Percentiles rank a stretch among this genome's conserved stretches.
Conservation (phyloP, 2,113 vertebrate species). For the Eurystomus gularis region DNA sequence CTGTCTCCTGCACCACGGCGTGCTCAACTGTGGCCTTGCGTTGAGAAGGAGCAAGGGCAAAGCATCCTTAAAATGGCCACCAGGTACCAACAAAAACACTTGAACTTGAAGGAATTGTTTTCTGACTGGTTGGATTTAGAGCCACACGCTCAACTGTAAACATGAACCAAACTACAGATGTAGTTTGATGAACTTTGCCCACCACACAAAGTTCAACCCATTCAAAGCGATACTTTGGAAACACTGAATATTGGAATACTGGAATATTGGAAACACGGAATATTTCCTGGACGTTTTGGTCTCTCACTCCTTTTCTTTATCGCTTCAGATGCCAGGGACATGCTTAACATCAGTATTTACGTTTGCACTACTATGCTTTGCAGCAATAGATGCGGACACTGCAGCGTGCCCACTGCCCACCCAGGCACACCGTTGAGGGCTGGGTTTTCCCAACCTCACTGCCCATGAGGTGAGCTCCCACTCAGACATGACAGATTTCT, state of each 20-base stretch:
- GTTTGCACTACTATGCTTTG: not conserved
- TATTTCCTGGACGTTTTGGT: not conserved
- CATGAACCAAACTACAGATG: not conserved
- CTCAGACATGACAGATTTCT: not conserved
- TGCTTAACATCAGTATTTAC: accelerated
- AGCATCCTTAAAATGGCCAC: not conserved
- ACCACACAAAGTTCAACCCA: not conserved
- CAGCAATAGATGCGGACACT: accelerated
- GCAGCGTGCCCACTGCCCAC: not conserved
- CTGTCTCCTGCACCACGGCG: not conserved
- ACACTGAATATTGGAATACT: too few relatives aligned
- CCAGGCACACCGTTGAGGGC: not conserved
- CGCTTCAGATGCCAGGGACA: not conserved
- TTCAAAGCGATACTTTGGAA: not conserved
- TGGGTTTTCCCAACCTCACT: not conserved
- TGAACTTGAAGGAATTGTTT: not conserved
- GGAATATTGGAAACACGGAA: not conserved
- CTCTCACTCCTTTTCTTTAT: not conserved
- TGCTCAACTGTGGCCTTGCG: not conserved
- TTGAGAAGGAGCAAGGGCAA: not conserved
- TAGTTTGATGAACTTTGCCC: too few relatives aligned
- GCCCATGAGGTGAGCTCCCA: not conserved
- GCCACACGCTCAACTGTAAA: not conserved
- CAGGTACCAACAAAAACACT: not conserved
- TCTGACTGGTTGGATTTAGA: not conserved